Base-by-base conservation (phyloP, 2,888 invertebrate genomes). In the Perizoma flavofasciatum region DNA sequence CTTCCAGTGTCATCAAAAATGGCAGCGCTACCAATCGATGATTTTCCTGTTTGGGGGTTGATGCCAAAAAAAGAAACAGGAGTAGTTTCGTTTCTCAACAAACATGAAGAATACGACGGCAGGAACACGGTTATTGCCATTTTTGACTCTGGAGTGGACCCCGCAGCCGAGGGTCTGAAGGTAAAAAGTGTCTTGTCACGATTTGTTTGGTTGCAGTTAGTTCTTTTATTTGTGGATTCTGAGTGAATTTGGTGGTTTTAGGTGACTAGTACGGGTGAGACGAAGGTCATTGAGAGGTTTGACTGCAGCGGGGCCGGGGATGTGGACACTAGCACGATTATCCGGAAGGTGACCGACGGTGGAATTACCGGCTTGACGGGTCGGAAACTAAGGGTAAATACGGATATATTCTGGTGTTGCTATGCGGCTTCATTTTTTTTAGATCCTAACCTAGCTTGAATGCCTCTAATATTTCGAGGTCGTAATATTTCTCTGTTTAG, bases 291-390 rank as follows among this genome's bases (percentile, higher is more conserved):
- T 76, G 98, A 98, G 85, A 94, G 99, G 63, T 97, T 96, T 81
- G 99, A 99, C 92, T 98, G 98, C 78, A 97, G 97, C 73, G 99
- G 99, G 22, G 96, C 97, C 79, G 99, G 99, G 5, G 99, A 99
- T 94, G 98, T 99, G 57, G 97, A 97, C 84, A 98, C 98, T 6
- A 96, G 96, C 53, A 89, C 92, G n/a, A 74, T 88, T 69, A 79
- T 87, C 62, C 91, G 82, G 61, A 93, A 93, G 75, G 69, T 84
- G 63, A 74, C 74, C 49, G 96, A 97, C 78, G 97, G 97, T 40
- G 90, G 87, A 72, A 94, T 98, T 68, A 95, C 95, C 76, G 98
- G 98, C 54, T 81, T 98, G 11, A 97, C 97, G 61, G 99, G 99
- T 33, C 94, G 97, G 65, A 96, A 95, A 81, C 90, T 99, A 47